Evolutionary conservation across 2,113 vertebrate genomes (phyloP).

Genomic region (Brienomyrus brachyistius): DNA sequence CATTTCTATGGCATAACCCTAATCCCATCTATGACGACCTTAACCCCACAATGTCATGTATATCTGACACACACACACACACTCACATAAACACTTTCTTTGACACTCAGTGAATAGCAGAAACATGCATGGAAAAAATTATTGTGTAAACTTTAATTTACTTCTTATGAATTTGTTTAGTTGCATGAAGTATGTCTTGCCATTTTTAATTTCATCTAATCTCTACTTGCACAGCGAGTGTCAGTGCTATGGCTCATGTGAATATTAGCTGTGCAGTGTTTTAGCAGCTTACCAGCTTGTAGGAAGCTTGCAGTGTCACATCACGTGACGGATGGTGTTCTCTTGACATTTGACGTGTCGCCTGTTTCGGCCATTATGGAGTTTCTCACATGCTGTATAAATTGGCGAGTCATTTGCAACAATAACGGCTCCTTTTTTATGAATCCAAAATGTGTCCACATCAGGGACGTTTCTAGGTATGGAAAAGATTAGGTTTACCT

Average conservation of each 20-base stretch:
- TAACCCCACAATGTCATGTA: neutral
- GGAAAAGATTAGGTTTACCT: too few relatives aligned
- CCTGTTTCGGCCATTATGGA: neutral
- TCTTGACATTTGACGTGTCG: neutral
- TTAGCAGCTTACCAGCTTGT: neutral
- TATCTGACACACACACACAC: too few relatives aligned
- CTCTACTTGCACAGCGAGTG: neutral
- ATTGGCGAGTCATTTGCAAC: neutral
- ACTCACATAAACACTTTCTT: neutral
- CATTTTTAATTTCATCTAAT: neutral
- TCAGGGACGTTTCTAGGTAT: too few relatives aligned
- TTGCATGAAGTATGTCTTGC: neutral
- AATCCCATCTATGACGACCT: neutral
- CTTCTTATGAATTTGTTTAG: neutral
- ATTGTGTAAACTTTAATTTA: neutral
- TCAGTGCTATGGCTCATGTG: neutral
- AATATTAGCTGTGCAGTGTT: neutral
- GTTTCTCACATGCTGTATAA: neutral
- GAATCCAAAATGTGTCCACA: too few relatives aligned
- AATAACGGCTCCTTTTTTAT: neutral
- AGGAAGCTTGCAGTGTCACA: neutral
- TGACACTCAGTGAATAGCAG: neutral
- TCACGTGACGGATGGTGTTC: neutral
- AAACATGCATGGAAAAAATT: neutral
- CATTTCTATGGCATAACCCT: neutral